Conservation (phyloP, 53 echinoderm and acorn worm species). For the Paracentrotus lividus region DNA sequence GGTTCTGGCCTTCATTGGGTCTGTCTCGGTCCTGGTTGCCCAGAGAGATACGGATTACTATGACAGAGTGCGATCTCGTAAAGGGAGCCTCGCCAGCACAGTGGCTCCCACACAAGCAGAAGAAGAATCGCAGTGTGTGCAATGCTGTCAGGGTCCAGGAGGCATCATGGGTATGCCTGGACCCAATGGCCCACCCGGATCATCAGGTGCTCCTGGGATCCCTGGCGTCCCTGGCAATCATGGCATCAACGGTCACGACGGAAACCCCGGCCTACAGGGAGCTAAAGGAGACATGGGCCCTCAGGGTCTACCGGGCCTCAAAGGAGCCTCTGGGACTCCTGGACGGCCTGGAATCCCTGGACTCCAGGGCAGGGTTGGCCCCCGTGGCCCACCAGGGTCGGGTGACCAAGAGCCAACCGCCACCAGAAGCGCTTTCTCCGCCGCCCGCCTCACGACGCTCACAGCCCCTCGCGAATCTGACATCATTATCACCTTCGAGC, state of each 20-base stretch:
- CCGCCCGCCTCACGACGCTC: conserved; percentile 81
- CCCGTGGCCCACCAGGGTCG: conserved; percentile 76
- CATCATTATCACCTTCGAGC: conserved; percentile 79
- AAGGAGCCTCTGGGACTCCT: conserved; percentile 68
- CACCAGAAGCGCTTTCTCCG: conserved; percentile 79
- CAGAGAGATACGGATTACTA: conserved; percentile 21
- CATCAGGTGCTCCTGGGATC: conserved; percentile 78
- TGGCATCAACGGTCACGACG: conserved; percentile 84
- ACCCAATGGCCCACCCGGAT: conserved; percentile 79
- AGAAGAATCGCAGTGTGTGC: conserved; percentile 61
- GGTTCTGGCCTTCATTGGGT: conserved; percentile 21
- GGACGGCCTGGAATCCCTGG: conserved; percentile 78
- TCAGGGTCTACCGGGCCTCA: conserved; percentile 72
- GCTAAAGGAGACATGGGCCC: conserved; percentile 75
- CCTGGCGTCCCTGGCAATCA: conserved; percentile 86
- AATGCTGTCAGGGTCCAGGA: conserved; percentile 60
- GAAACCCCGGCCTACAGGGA: conserved; percentile 77
- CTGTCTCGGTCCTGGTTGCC: neutral
- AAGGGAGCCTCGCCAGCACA: neutral
- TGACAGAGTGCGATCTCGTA: conserved; percentile 15
- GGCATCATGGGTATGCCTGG: conserved; percentile 69
- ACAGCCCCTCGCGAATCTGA: conserved; percentile 79
- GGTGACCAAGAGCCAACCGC: conserved; percentile 45
- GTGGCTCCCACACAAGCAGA: neutral
- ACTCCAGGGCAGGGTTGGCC: conserved; percentile 79